These are phyloP conservation scores for Micoletzkya japonica DNA, from an alignment of 2,888 invertebrate genomes.

Conservation along the genomic window DNA sequence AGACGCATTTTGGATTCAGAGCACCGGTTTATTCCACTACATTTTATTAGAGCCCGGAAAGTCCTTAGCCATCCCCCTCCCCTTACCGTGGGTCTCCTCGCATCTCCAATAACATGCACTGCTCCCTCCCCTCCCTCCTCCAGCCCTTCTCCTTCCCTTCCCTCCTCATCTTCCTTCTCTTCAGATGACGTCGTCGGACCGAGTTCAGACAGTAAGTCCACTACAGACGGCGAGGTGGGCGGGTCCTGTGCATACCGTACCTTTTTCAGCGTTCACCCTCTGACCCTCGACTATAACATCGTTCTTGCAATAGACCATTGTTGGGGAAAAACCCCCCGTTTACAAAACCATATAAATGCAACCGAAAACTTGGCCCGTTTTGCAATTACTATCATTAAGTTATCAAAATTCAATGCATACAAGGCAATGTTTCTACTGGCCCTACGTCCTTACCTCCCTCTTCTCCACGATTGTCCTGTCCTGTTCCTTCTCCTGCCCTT, in stretches of 20 bases:
- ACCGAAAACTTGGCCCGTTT: too few species aligned
- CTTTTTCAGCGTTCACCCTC: too few species aligned
- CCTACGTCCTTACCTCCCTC: conserved; percentile 10
- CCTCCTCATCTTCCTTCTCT: not conserved
- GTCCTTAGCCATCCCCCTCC: not conserved
- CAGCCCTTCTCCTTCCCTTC: not conserved
- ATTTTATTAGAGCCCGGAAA: too few species aligned
- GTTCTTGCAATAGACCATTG: too few species aligned
- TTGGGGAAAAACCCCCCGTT: too few species aligned
- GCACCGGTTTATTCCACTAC: too few species aligned
- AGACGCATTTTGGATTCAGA: too few species aligned
- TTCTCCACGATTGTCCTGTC: conserved; percentile 11
- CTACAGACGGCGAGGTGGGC: conserved; percentile 3
- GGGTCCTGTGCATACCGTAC: too few species aligned
- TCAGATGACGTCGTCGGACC: conserved; percentile 1
- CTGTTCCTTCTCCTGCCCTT: not conserved
- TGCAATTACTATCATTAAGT: too few species aligned
- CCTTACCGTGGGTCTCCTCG: conserved; percentile 9
- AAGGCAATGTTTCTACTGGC: not conserved
- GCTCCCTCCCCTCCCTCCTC: not conserved
- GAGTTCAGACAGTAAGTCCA: conserved; percentile 13
- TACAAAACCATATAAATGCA: too few species aligned
- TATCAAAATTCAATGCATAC: not conserved
- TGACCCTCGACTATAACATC: too few species aligned
- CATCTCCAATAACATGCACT: not conserved